Percentiles rank a stretch among this genome's conserved stretches.
Conservation (phyloP, 2,888 invertebrate species). For the Aelia acuminata region DNA sequence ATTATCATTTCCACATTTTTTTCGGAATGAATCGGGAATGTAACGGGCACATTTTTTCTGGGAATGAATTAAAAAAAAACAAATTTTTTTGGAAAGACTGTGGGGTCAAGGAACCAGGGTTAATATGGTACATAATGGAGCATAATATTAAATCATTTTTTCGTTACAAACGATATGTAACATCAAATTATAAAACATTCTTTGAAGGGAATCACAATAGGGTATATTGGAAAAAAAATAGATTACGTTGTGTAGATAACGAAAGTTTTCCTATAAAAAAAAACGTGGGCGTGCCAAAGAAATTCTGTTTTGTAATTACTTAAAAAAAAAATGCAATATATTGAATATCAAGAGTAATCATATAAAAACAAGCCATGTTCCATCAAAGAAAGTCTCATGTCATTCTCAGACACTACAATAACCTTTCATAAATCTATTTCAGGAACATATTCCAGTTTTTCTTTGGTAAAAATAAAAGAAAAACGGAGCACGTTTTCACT, state of each 20-base stretch:
- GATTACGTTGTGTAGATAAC: no score
- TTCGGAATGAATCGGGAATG: no score
- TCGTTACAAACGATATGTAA: no score
- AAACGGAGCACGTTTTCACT: neutral
- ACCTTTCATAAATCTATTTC: constrained; percentile 5
- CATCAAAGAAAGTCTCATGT: neutral
- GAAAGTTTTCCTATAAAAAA: neutral
- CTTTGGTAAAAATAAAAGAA: neutral
- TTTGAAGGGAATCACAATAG: no score
- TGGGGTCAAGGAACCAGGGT: no score
- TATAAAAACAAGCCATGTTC: constrained; percentile 5
- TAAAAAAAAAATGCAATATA: neutral
- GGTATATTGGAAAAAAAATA: neutral
- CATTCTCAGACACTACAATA: constrained; percentile 1
- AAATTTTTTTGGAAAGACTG: no score
- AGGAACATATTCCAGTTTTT: neutral
- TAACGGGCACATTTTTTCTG: no score
- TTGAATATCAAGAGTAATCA: neutral
- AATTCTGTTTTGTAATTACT: neutral
- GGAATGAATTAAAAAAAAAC: no score
- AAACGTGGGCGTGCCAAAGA: neutral
- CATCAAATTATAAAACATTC: no score
- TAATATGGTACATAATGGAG: no score
- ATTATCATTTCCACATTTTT: no score
- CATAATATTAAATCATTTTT: no score